Base-by-base conservation (phyloP, 2,113 vertebrate genomes). In the Passer domesticus region DNA sequence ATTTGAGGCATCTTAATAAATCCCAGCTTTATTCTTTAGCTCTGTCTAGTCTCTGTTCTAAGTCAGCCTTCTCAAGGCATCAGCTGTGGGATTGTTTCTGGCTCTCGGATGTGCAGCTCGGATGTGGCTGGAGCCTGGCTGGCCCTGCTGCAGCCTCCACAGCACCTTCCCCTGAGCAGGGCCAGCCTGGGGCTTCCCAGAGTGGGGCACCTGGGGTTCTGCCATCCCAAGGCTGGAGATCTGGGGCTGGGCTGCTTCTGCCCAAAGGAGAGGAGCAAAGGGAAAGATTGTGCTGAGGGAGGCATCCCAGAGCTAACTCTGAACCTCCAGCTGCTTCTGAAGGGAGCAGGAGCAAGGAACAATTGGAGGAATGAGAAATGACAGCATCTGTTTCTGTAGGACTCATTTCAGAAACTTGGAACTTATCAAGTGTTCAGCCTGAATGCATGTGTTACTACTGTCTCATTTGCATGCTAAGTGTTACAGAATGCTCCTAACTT, bases 191-290 rank as follows among this genome's bases (percentile, higher is more conserved):
- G 9, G 20, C 35, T 80, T 6, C 56, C 60, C 44, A 77, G 31
- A 30, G 3, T 4, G 41, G 35, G 33, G 7, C 3, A 60, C 0
- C 31, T 25, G 3, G 5, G 49, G 21, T 19, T 76, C n/a, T 83
- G n/a, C 21, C 10, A 4, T 33, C 17, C 68, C 43, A 21, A 30
- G 9, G 30, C 1, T 9, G 15, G 23, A 4, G 0, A 6, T 39
- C 35, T 39, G 60, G 24, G 33, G 24, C 64, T 58, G 23, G 19
- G n/a, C 60, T 75, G 24, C 14, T 50, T 33, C 62, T 79, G 75
- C 44, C 44, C 10, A 9, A 28, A 11, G 1, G 3, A 43, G 37
- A 31, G 52, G 15, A 23, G 31, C 22, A 28, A 27, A 76, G 35
- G 39, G 11, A 58, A 39, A 11, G 28, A 7, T 22, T 35, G 25